Conservation (phyloP, 2,113 vertebrate species). For the Telmatochromis sp. region DNA sequence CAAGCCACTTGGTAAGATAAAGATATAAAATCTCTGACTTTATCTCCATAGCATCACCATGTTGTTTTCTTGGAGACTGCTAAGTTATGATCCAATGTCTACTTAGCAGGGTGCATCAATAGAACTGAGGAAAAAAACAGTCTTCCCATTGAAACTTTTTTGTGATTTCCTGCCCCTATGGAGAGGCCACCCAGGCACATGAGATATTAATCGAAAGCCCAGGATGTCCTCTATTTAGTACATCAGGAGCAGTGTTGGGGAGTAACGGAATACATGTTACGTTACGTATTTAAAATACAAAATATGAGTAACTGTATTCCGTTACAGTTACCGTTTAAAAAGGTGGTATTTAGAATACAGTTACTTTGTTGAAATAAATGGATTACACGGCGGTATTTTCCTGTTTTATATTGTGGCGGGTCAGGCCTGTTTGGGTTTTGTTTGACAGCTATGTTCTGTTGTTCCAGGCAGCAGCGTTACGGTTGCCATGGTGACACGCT, state of each 20-base stretch:
- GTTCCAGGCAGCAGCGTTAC: not conserved
- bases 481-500: not conserved
- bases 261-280: not conserved
- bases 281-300: not conserved
- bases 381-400: not conserved
- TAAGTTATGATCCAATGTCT: not conserved
- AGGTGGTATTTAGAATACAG: not conserved
- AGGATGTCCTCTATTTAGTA: not conserved
- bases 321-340: not conserved
- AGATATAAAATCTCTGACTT: not conserved
- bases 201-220: not conserved
- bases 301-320: not conserved
- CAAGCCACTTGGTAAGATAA: not conserved
- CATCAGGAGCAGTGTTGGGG: not conserved
- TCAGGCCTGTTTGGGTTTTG: not conserved
- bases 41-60: not conserved
- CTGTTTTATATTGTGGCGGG: not conserved
- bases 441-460: not conserved
- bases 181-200: not conserved
- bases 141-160: not conserved
- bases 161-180: not conserved
- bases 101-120: not conserved
- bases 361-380: not conserved
- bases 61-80: not conserved
- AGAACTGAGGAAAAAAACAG: not conserved